phyloP scores from a whole-genome alignment of 2,797 vertebrate genomes.

The Sebastes nivosus region DNA sequence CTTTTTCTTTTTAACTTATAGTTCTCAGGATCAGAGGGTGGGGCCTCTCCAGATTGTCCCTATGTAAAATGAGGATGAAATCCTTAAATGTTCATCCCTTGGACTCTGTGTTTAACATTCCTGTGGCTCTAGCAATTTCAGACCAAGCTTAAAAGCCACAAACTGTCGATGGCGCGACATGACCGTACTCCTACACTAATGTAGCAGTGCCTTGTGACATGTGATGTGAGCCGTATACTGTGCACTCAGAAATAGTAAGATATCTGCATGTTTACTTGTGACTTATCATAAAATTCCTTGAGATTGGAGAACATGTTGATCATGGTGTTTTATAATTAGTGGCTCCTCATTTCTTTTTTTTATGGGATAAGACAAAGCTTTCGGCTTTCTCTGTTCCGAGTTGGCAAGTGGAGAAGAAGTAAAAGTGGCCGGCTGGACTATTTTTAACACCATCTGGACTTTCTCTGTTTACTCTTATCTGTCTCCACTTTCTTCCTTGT shows the following conservation, averaged over 20 bases:
- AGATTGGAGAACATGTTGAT: background rate
- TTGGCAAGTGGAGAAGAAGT: constrained; percentile 7
- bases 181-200: constrained; percentile 47
- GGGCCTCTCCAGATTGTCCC: constrained; percentile 57
- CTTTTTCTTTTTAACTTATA: constrained; percentile 8
- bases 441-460: constrained; percentile 31
- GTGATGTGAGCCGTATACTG: constrained; percentile 13
- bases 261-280: constrained; percentile 40
- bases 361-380: constrained; percentile 1
- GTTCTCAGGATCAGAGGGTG: constrained; percentile 24
- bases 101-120: constrained; percentile 81
- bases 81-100: constrained; percentile 63
- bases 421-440: constrained; percentile 13
- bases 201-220: constrained; percentile 22
- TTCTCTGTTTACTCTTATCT: constrained; percentile 24
- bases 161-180: constrained; percentile 56
- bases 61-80: constrained; percentile 68
- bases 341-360: constrained; percentile 11
- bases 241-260: constrained; percentile 39
- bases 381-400: constrained; percentile 13
- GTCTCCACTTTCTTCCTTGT: constrained; percentile 3
- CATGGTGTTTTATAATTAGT: background rate
- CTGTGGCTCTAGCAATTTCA: constrained; percentile 75
- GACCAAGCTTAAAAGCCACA: constrained; percentile 65
- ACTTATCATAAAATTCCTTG: constrained; percentile 17